These are phyloP conservation scores for Prunella himalayana DNA, from an alignment of 2,113 vertebrate genomes.

Conservation along the genomic window DNA sequence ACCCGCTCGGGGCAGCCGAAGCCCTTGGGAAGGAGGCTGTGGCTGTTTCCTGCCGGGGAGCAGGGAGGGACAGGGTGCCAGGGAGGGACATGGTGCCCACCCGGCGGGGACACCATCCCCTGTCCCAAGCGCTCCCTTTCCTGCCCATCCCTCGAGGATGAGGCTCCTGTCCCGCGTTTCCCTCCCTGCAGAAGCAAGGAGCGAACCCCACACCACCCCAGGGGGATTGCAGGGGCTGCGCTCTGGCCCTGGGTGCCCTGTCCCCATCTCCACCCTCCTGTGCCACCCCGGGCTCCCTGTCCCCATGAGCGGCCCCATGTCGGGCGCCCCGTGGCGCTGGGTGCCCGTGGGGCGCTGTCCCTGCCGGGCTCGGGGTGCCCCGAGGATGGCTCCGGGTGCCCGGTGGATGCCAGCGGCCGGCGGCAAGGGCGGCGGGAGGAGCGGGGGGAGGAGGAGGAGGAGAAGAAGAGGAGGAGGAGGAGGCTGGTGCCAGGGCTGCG, in stretches of 20 bases:
- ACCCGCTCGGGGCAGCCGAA: accelerated
- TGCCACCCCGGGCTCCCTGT: background rate
- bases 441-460: background rate
- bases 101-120: accelerated
- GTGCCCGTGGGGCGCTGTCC: background rate
- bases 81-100: accelerated
- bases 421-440: background rate
- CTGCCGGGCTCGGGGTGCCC: background rate
- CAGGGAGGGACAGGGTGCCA: accelerated
- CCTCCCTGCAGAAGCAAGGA: background rate
- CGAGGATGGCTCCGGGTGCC: background rate
- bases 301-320: accelerated
- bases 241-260: background rate
- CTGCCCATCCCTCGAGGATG: background rate
- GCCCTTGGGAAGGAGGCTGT: background rate
- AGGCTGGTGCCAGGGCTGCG: constrained; percentile 20
- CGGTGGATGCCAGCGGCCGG: background rate
- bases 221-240: background rate
- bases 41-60: background rate
- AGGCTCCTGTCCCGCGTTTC: background rate
- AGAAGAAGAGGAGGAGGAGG: background rate
- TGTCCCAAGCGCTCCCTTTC: background rate
- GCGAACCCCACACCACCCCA: accelerated
- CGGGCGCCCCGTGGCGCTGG: background rate
- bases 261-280: accelerated